Conservation (phyloP, 2,113 vertebrate genomes). For the Barnardius zonarius region DNA sequence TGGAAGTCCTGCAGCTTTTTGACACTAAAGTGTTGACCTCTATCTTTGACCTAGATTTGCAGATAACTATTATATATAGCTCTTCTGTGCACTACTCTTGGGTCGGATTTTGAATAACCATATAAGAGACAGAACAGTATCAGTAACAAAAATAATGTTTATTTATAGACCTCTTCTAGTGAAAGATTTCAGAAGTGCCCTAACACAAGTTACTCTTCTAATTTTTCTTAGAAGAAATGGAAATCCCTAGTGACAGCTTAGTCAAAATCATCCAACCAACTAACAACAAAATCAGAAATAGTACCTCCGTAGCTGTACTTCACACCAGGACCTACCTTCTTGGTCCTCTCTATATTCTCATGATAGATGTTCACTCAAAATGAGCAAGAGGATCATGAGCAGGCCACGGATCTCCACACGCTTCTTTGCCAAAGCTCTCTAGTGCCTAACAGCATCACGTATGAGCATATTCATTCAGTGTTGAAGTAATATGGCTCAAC, state of each 20-base stretch:
- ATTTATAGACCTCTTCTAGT: background rate
- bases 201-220: background rate
- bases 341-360: background rate
- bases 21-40: background rate
- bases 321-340: background rate
- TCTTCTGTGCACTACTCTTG: background rate
- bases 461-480: background rate
- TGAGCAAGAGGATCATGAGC: background rate
- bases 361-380: background rate
- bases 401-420: background rate
- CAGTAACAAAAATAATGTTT: background rate
- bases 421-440: background rate
- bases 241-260: background rate
- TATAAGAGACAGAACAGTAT: background rate
- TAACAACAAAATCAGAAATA: background rate
- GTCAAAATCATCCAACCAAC: background rate
- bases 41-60: background rate
- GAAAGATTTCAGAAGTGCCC: background rate
- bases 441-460: background rate
- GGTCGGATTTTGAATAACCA: background rate
- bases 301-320: background rate
- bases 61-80: background rate
- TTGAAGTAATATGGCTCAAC: background rate
- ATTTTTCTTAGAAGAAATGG: background rate
- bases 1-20: background rate